Base-by-base conservation (phyloP, 1,140 invertebrate species). In the Eufriesea mexicana region DNA sequence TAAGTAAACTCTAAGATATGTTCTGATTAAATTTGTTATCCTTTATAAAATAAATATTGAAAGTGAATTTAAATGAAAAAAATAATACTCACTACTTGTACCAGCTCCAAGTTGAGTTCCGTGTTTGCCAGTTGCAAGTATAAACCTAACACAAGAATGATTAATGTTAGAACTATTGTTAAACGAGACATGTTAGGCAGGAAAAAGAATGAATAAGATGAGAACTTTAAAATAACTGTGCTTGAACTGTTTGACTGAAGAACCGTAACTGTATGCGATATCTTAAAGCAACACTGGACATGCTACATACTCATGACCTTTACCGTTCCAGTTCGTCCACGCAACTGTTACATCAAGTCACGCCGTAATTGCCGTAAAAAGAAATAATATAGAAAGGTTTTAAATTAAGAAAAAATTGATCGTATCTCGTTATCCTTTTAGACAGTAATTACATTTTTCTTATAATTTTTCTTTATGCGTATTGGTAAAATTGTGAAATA, bases 81-180 rank as follows among this genome's bases (percentile, higher is more conserved):
- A 25, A 28, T 20, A 42, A 25, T 79, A 89, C 86, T 84, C 49
- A 89, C 88, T 62, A 89, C 85, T 20, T 89, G 88, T 6, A 89
- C 57, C 16, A 86, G 18, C n/a, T 89, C 71, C 28, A 89, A 16
- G 16, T 18, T 67, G 18, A 62, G 6, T 16, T 84, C 79, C 12
- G 25, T 23, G 61, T 66, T 59, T 62, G 57, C 61, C 78, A 42
- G 23, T 55, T 66, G 61, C 0, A 78, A 14, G 68, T 68, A 64
- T 10, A 64, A 70, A 55, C 35, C 83, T 77, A 78, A 2, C 18
- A 71, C 2, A 59, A 75, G 25, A 42, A 66, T 16, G 9, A n/a
- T 14, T 67, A 67, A 4, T 9, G 14, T 76, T 76, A 67, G 16
- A 2, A 51, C 2, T 59, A 67, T 25, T 23, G 51, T 47, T 12